phyloP scores from a whole-genome alignment of 2,113 vertebrate genomes.

The Ophiodon elongatus region DNA sequence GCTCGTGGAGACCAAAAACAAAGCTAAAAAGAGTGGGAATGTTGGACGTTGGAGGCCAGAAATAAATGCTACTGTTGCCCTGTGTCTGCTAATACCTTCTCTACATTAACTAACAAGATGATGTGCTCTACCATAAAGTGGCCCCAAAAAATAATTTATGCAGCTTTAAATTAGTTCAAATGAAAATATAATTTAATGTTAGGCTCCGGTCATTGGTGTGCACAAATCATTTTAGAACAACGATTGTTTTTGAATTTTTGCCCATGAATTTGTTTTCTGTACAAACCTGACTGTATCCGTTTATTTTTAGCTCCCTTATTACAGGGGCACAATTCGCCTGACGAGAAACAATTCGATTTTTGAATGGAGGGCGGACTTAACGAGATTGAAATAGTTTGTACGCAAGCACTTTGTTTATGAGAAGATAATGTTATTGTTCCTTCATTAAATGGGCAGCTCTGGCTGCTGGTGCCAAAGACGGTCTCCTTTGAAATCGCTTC shows the following conservation, averaged over 20 bases:
- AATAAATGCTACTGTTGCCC: neutral
- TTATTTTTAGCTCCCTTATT: too few relatives aligned
- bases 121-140: neutral
- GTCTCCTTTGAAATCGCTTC: neutral
- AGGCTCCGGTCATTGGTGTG: neutral
- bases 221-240: neutral
- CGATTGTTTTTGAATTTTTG: too few relatives aligned
- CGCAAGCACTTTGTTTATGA: neutral
- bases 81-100: neutral
- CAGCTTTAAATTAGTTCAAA: neutral
- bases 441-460: neutral
- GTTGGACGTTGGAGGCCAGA: neutral
- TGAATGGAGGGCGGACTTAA: neutral
- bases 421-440: neutral
- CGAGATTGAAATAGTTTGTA: neutral
- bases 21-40: neutral
- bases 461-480: neutral
- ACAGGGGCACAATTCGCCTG: neutral
- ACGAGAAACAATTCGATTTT: neutral
- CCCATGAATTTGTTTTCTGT: neutral
- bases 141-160: neutral
- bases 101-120: neutral
- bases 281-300: neutral
- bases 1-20: neutral
- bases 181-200: neutral